Conservation (phyloP, 2,113 vertebrate species). For the Cathartes aura region DNA sequence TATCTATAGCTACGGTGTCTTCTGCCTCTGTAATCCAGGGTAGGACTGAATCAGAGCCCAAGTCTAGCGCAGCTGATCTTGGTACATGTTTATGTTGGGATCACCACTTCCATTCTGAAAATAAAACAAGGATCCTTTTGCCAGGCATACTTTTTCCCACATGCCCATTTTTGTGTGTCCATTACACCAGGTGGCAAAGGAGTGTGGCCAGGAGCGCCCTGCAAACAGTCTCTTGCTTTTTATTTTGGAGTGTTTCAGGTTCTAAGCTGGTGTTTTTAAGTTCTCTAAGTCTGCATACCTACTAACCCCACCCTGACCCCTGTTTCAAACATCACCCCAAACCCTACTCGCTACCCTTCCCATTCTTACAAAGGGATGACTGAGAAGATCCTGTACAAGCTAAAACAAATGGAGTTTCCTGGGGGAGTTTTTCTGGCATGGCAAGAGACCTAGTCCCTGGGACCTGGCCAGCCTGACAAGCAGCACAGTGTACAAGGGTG, state of each 20-base stretch:
- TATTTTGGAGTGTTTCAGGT: not conserved
- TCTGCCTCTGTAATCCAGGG: not conserved
- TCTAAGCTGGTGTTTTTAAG: not conserved
- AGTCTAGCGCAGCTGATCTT: not conserved
- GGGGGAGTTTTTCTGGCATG: not conserved
- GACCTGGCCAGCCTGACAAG: not conserved
- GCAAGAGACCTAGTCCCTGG: not conserved
- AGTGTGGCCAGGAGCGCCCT: not conserved
- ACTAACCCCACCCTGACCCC: not conserved
- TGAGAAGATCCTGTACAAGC: not conserved
- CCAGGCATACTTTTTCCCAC: not conserved
- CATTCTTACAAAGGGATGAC: not conserved
- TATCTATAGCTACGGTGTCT: not conserved
- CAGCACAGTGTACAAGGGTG: not conserved
- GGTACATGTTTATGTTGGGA: not conserved
- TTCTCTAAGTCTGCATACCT: not conserved
- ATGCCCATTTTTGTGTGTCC: not conserved
- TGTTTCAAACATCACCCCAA: not conserved
- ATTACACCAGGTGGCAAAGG: not conserved
- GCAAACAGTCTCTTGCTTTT: not conserved
- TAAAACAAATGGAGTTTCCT: not conserved
- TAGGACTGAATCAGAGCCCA: not conserved
- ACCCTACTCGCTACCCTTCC: not conserved
- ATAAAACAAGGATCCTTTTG: not conserved
- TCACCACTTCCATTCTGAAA: not conserved